Conservation (phyloP, 2,888 invertebrate species). For the Zele albiditarsus region DNA sequence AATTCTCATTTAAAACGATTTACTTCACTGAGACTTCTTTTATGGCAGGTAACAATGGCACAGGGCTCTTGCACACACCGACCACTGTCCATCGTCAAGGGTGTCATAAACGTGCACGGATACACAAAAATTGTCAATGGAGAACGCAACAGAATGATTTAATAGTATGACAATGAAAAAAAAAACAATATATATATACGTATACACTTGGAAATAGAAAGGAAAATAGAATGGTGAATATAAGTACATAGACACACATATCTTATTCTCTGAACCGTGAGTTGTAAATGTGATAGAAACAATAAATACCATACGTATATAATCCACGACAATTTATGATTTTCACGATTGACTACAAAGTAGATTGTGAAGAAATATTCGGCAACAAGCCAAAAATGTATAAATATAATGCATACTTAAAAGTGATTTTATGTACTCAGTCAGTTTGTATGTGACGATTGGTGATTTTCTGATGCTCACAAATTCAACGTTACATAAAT, state of each 20-base stretch:
- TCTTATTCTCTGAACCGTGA: neutral
- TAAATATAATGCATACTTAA: neutral
- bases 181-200: neutral
- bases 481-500: neutral
- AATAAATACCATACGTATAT: too few species aligned
- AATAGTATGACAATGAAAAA: constrained; percentile 3
- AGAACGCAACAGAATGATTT: constrained; percentile 5
- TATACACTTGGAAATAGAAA: constrained; percentile 6
- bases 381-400: neutral
- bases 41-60: neutral
- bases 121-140: neutral
- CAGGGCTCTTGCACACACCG: neutral
- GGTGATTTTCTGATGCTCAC: neutral
- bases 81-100: neutral
- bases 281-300: neutral
- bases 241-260: neutral
- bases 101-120: neutral
- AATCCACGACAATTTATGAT: constrained; percentile 4
- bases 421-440: constrained; percentile 3
- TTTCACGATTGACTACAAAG: neutral
- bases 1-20: constrained; percentile 33
- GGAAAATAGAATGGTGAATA: neutral
- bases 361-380: neutral
- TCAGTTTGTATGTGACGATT: neutral
- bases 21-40: neutral